Conservation (phyloP, 2,113 vertebrate species). For the Holacanthus passer region DNA sequence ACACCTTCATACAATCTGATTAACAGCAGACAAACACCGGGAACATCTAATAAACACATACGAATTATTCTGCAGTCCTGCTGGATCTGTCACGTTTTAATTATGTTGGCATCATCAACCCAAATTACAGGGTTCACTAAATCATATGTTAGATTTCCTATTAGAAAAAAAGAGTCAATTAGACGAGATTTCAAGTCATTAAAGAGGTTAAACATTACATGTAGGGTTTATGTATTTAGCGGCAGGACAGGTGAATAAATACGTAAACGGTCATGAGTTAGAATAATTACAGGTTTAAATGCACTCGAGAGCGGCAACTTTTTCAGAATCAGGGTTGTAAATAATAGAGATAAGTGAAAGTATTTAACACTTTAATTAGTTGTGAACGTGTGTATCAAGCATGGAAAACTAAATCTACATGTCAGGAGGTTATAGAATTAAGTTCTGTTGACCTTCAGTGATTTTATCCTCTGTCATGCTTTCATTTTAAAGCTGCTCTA, state of each 20-base stretch:
- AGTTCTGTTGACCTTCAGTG: background rate
- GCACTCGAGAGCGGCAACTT: too few species aligned
- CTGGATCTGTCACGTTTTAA: background rate
- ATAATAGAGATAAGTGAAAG: background rate
- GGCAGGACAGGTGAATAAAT: background rate
- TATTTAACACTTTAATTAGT: background rate
- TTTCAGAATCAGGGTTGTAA: too few species aligned
- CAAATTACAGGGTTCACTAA: background rate
- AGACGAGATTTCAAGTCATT: background rate
- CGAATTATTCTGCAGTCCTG: background rate
- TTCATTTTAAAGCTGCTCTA: background rate
- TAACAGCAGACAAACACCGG: background rate
- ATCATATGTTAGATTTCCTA: background rate
- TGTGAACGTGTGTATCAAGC: background rate
- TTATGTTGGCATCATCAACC: background rate
- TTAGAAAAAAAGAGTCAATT: background rate
- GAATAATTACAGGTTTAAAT: background rate
- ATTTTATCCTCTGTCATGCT: background rate
- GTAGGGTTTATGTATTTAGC: background rate
- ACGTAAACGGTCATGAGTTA: background rate
- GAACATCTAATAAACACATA: background rate
- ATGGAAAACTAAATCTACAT: background rate
- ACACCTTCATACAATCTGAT: constrained; percentile 17
- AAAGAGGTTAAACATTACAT: background rate
- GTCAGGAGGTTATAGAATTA: background rate